Evolutionary conservation across 2,797 vertebrate species (phyloP).

Genomic region (Artibeus jamaicensis): DNA sequence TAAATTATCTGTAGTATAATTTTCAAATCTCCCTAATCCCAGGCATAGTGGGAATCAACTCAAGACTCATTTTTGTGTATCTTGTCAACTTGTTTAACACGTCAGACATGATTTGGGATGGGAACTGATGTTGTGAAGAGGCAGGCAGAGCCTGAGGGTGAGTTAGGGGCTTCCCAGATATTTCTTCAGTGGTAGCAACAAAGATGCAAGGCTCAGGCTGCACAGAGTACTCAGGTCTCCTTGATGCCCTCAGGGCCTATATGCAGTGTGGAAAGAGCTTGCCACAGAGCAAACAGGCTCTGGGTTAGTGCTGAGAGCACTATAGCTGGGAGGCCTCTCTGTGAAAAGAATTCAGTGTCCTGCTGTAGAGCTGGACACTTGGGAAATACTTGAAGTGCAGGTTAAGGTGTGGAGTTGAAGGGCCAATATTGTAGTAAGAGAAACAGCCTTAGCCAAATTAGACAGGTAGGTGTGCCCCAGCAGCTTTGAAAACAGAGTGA

Average conservation of each 20-base stretch:
- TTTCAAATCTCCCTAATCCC: not conserved
- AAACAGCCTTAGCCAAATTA: not conserved
- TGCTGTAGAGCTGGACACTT: not conserved
- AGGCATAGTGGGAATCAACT: not conserved
- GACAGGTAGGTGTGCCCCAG: not conserved
- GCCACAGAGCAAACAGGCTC: no score
- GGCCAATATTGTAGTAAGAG: not conserved
- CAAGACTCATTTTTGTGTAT: not conserved
- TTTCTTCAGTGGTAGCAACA: not conserved
- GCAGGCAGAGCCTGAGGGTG: not conserved
- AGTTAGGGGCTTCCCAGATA: accelerated
- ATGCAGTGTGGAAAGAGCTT: no score
- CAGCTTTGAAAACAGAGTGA: no score
- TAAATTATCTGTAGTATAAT: not conserved
- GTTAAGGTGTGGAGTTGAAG: no score
- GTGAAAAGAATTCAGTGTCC: not conserved
- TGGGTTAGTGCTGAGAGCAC: no score
- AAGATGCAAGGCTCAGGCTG: not conserved
- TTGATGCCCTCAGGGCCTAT: not conserved
- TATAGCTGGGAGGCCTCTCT: not conserved
- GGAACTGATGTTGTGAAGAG: not conserved
- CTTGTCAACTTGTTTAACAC: not conserved
- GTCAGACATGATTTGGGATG: not conserved
- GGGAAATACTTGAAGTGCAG: not conserved
- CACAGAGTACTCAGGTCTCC: not conserved